Conservation (phyloP, 2,888 invertebrate genomes). For the Galeopsomyia nigrocyanea region DNA sequence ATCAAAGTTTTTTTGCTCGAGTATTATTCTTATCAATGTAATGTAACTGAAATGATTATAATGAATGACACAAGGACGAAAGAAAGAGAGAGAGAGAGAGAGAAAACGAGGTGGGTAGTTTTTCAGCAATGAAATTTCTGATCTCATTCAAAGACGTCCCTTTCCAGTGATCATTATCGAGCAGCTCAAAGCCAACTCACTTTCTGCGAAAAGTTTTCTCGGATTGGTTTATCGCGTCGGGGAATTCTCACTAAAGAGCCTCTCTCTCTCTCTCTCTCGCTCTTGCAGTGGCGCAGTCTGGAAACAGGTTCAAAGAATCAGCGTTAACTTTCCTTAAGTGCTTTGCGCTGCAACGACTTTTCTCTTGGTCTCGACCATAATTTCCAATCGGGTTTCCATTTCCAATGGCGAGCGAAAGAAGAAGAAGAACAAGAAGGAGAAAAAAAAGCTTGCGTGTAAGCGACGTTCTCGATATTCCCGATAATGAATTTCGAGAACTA, state of each 20-base stretch:
- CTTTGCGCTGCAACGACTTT: conserved; percentile 46
- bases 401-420: neutral
- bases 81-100: too few relatives aligned
- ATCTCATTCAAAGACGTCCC: conserved; percentile 8
- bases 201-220: conserved; percentile 44
- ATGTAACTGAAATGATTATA: too few relatives aligned
- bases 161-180: conserved; percentile 38
- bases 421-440: too few relatives aligned
- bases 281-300: neutral
- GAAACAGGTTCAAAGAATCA: conserved; percentile 53
- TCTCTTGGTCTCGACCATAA: conserved; percentile 27
- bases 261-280: neutral
- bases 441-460: too few relatives aligned
- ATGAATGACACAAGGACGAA: too few relatives aligned
- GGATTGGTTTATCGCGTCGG: conserved; percentile 27
- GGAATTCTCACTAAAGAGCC: conserved; percentile 34
- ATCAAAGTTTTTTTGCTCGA: too few relatives aligned
- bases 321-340: conserved; percentile 52
- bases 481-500: neutral
- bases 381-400: conserved; percentile 26
- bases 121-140: conserved; percentile 5
- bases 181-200: conserved; percentile 7
- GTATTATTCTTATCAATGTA: too few relatives aligned
- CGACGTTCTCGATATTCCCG: neutral
- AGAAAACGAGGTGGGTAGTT: neutral